Percentiles rank a stretch among this genome's conserved stretches.
Evolutionary conservation across 2,888 invertebrate species (phyloP).

Genomic region (Andricus curvator): DNA sequence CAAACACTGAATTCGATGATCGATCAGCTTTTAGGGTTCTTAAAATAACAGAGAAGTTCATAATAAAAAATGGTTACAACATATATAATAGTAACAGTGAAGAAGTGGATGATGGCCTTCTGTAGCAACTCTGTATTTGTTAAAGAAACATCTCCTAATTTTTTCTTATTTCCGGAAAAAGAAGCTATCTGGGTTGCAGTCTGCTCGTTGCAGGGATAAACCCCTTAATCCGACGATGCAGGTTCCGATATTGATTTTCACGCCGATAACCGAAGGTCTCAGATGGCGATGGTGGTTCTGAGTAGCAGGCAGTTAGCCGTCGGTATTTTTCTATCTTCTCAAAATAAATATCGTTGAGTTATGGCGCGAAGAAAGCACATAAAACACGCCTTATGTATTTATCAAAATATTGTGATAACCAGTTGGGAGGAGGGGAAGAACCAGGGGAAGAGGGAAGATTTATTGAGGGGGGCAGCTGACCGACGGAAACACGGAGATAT

Average conservation of each 20-base stretch:
- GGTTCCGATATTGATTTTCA: constrained; percentile 62
- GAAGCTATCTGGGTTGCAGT: not conserved
- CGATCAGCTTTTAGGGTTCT: constrained; percentile 24
- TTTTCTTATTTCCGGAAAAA: not conserved
- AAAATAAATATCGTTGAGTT: constrained; percentile 74
- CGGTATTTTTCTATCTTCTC: constrained; percentile 71
- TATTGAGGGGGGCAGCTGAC: constrained; percentile 62
- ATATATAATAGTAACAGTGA: no score
- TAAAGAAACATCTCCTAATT: not conserved
- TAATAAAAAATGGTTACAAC: not conserved
- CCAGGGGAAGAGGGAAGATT: constrained; percentile 55
- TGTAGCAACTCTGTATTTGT: not conserved
- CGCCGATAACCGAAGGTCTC: constrained; percentile 60
- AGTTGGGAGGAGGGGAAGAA: constrained; percentile 55
- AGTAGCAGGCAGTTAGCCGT: constrained; percentile 56
- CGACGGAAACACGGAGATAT: constrained; percentile 56
- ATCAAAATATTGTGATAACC: constrained; percentile 77
- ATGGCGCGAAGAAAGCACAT: constrained; percentile 66
- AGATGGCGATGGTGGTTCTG: constrained; percentile 55
- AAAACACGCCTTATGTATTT: constrained; percentile 74
- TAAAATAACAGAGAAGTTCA: not conserved
- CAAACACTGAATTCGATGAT: constrained; percentile 6
- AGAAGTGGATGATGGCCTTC: no score
- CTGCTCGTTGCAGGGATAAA: constrained; percentile 12
- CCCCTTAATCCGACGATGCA: constrained; percentile 43